These are phyloP conservation scores for Hydropsyche betteni DNA, from an alignment of 2,888 invertebrate genomes.

Conservation along the genomic window DNA sequence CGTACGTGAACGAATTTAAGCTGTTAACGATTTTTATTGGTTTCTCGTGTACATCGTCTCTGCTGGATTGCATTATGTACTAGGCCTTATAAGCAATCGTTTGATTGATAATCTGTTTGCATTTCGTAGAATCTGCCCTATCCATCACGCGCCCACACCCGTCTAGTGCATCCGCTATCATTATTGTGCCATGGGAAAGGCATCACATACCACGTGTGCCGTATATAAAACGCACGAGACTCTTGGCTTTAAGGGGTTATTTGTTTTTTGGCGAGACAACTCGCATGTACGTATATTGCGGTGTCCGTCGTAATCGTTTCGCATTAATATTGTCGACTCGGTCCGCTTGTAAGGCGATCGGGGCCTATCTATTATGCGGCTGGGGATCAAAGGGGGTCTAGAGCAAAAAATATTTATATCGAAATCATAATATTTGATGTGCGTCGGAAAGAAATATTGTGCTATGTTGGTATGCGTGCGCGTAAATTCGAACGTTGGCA, in stretches of 20 bases:
- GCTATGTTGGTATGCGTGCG: not conserved
- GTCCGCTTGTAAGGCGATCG: slow-evolving; percentile 23
- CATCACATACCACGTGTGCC: not conserved
- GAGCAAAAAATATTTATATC: not conserved
- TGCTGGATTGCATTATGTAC: no score
- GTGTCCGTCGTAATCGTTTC: slow-evolving; percentile 26
- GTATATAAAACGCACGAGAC: no score
- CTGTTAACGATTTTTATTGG: no score
- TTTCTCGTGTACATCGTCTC: no score
- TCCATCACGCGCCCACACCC: slow-evolving; percentile 37
- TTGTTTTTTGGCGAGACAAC: no score
- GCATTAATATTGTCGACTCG: slow-evolving; percentile 24
- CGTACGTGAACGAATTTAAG: not conserved
- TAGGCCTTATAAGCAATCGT: slow-evolving; percentile 6
- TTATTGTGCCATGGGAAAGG: slow-evolving; percentile 32
- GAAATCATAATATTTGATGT: slow-evolving; percentile 13
- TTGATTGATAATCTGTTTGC: slow-evolving; percentile 39
- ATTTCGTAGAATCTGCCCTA: slow-evolving; percentile 32
- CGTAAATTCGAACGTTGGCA: slow-evolving; percentile 2
- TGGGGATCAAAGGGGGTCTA: slow-evolving; percentile 3
- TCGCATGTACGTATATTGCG: no score
- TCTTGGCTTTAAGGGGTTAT: no score
- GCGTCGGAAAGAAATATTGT: slow-evolving; percentile 3
- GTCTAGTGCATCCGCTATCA: slow-evolving; percentile 23
- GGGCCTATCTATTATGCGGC: slow-evolving; percentile 20